Conservation (phyloP, 2,888 invertebrate genomes). For the Lithosia quadra region DNA sequence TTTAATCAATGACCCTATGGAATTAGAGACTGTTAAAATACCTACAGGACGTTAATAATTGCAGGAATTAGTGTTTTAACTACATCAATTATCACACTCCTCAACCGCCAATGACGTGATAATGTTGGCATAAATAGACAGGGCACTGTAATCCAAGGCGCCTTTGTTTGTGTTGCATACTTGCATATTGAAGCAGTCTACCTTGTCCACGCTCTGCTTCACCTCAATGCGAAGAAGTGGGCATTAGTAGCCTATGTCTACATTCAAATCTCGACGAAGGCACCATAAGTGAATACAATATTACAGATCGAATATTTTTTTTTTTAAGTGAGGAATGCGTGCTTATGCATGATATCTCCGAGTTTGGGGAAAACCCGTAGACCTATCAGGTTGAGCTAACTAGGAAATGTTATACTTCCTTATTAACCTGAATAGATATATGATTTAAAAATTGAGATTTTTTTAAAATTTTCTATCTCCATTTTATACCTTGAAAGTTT, state of each 20-base stretch:
- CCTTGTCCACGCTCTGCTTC: constrained; percentile 67
- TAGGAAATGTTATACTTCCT: not conserved
- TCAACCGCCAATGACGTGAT: not conserved
- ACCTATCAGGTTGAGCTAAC: not conserved
- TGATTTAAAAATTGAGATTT: too few species aligned
- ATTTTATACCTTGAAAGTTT: too few species aligned
- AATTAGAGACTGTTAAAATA: not conserved
- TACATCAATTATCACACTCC: not conserved
- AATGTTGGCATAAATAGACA: constrained; percentile 46
- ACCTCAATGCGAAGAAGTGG: constrained; percentile 31
- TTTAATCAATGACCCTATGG: not conserved
- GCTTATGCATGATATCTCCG: too few species aligned
- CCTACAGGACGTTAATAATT: not conserved
- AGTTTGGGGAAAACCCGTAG: too few species aligned
- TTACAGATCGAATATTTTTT: not conserved
- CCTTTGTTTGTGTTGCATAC: constrained; percentile 28
- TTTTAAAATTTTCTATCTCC: too few species aligned
- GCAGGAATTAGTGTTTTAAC: constrained; percentile 13
- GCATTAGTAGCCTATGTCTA: not conserved
- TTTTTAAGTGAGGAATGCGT: too few species aligned
- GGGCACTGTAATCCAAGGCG: constrained; percentile 37
- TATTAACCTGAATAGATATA: not conserved
- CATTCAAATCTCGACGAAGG: not conserved
- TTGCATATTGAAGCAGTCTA: constrained; percentile 55
- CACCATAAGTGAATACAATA: not conserved